Evolutionary conservation across 2,888 invertebrate species (phyloP).

Genomic region (Apeira syringaria): DNA sequence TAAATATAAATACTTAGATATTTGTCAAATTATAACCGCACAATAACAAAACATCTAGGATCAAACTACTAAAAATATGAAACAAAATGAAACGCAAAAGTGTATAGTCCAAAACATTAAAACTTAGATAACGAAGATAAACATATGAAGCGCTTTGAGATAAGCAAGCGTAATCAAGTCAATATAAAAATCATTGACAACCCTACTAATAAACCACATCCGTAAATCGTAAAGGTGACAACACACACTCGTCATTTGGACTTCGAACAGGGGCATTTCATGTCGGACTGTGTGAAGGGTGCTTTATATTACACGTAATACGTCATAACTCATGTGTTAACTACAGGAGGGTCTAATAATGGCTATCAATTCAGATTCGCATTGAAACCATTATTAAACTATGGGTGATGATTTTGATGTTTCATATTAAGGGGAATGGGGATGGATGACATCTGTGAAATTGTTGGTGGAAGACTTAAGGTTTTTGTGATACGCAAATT

Average conservation of each 20-base stretch:
- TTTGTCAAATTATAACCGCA: too few relatives aligned
- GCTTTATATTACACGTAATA: slow-evolving; percentile 50
- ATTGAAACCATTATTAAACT: slow-evolving; percentile 63
- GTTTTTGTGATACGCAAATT: slow-evolving; percentile 36
- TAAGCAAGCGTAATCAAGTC: too few relatives aligned
- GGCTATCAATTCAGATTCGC: slow-evolving; percentile 64
- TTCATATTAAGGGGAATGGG: slow-evolving; percentile 28
- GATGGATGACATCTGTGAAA: slow-evolving; percentile 63
- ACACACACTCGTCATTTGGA: slow-evolving; percentile 75
- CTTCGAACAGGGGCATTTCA: slow-evolving; percentile 63
- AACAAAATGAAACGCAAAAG: too few relatives aligned
- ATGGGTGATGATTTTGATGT: slow-evolving; percentile 51
- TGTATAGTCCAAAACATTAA: too few relatives aligned
- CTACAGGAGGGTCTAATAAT: slow-evolving; percentile 60
- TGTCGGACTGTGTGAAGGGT: slow-evolving; percentile 45
- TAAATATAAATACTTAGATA: too few relatives aligned
- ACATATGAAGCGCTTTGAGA: too few relatives aligned
- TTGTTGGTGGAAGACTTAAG: slow-evolving; percentile 53
- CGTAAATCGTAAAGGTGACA: slow-evolving; percentile 76
- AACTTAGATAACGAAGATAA: too few relatives aligned
- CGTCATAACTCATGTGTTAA: slow-evolving; percentile 76
- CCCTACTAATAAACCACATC: slow-evolving; percentile 51
- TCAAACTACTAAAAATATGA: too few relatives aligned
- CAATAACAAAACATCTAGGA: too few relatives aligned
- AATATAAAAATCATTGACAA: slow-evolving; percentile 16